Evolutionary conservation across 2,888 invertebrate genomes (phyloP).

Genomic region (Leptopilina myrica): DNA sequence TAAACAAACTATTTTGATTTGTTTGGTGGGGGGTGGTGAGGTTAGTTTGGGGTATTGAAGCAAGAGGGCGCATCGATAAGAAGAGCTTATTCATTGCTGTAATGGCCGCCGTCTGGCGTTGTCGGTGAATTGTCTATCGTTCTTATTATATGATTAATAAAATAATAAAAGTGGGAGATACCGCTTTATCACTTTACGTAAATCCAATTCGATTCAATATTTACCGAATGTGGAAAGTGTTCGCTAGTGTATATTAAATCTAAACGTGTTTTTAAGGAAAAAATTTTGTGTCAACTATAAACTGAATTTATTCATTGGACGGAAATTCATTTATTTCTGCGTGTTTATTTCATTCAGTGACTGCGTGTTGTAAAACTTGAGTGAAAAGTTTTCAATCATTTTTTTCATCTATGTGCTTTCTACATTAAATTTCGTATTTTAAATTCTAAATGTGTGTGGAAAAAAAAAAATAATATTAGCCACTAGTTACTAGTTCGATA

Average conservation of each 20-base stretch:
- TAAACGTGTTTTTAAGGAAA: slow-evolving; percentile 27
- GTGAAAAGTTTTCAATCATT: slow-evolving; percentile 44
- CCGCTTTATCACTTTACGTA: slow-evolving; percentile 31
- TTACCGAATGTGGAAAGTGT: slow-evolving; percentile 25
- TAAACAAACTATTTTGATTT: background rate
- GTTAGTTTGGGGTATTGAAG: slow-evolving; percentile 50
- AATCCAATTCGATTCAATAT: slow-evolving; percentile 6
- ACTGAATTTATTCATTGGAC: background rate
- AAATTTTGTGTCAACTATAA: background rate
- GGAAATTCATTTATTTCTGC: slow-evolving; percentile 44
- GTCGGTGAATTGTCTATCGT: slow-evolving; percentile 63
- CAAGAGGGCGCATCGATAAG: slow-evolving; percentile 55
- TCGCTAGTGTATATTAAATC: background rate
- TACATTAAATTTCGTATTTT: background rate
- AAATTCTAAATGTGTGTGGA: background rate
- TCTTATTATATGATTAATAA: slow-evolving; percentile 8
- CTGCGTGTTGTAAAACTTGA: slow-evolving; percentile 45
- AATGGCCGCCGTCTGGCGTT: slow-evolving; percentile 75
- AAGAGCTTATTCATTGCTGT: slow-evolving; percentile 68
- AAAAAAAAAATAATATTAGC: background rate
- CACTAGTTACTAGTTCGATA: background rate
- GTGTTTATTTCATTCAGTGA: slow-evolving; percentile 57
- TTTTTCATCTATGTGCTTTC: background rate
- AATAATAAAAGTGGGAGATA: slow-evolving; percentile 14
- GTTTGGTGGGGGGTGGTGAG: slow-evolving; percentile 23